Evolutionary conservation across 2,113 vertebrate genomes (phyloP).

Genomic region (Apodemus speciosus): DNA sequence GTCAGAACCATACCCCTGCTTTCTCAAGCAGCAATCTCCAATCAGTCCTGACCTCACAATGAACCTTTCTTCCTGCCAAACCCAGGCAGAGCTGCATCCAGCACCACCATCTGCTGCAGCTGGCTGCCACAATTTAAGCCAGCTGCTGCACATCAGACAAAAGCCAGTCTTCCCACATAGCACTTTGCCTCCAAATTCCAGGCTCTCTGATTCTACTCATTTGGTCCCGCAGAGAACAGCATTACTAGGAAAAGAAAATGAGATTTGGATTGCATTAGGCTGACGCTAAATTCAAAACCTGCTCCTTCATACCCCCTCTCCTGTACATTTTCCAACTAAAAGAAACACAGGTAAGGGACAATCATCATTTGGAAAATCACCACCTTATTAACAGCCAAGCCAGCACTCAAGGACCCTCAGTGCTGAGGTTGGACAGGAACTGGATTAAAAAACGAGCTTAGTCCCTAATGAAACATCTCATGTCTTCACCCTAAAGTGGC

Average conservation of each 20-base stretch:
- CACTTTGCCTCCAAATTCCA: slow-evolving; percentile 23
- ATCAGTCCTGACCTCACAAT: slow-evolving; percentile 27
- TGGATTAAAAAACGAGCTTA: not conserved
- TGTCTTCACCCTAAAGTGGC: not conserved
- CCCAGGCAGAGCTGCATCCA: not conserved
- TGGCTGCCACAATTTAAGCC: slow-evolving; percentile 38
- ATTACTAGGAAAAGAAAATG: slow-evolving; percentile 46
- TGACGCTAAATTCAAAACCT: not conserved
- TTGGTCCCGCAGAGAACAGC: not conserved
- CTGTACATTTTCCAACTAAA: slow-evolving; percentile 11
- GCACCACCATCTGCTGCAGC: slow-evolving; percentile 61
- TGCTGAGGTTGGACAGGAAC: not conserved
- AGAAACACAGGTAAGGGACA: slow-evolving; percentile 11
- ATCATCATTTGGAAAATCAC: slow-evolving; percentile 26
- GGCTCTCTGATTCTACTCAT: slow-evolving; percentile 2
- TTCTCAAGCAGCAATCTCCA: not conserved
- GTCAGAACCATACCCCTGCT: slow-evolving; percentile 14
- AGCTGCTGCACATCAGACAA: slow-evolving; percentile 34
- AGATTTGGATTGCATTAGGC: not conserved
- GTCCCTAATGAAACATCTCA: not conserved
- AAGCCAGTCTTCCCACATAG: slow-evolving; percentile 46
- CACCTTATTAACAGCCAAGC: slow-evolving; percentile 20
- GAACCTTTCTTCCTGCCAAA: slow-evolving; percentile 58
- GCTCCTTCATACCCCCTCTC: not conserved
- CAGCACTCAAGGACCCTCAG: not conserved